Evolutionary conservation across 2,888 invertebrate species (phyloP).

Genomic region (Apotomis capreana): DNA sequence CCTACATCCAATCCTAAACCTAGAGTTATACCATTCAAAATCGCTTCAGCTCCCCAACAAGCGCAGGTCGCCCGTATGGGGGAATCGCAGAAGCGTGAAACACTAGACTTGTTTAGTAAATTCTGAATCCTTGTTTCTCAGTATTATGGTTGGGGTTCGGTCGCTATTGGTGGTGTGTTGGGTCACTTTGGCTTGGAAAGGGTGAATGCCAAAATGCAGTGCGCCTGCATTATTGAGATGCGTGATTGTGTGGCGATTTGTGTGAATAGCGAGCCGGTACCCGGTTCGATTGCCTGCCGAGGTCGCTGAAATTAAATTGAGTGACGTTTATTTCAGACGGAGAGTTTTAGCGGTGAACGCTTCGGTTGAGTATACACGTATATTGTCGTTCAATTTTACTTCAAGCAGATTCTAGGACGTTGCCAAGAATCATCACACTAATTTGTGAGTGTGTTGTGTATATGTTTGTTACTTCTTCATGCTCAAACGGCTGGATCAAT

Average conservation of each 20-base stretch:
- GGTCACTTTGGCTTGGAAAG: background rate
- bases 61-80: background rate
- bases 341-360: background rate
- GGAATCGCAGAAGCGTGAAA: background rate
- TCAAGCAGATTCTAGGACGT: too few species aligned
- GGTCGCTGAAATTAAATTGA: slow-evolving; percentile 21
- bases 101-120: background rate
- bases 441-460: too few species aligned
- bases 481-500: too few species aligned
- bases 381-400: too few species aligned
- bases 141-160: background rate
- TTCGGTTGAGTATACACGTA: background rate
- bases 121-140: background rate
- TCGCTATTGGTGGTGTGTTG: background rate
- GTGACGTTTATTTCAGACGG: background rate
- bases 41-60: background rate
- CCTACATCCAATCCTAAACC: background rate
- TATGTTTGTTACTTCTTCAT: too few species aligned
- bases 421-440: too few species aligned
- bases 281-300: slow-evolving; percentile 16
- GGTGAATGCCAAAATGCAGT: slow-evolving; percentile 17
- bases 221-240: slow-evolving; percentile 24
- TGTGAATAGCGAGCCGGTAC: slow-evolving; percentile 14
- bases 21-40: background rate
- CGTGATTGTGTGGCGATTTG: slow-evolving; percentile 24